phyloP scores from a whole-genome alignment of 2,113 vertebrate species.

The Corynorhinus townsendii region DNA sequence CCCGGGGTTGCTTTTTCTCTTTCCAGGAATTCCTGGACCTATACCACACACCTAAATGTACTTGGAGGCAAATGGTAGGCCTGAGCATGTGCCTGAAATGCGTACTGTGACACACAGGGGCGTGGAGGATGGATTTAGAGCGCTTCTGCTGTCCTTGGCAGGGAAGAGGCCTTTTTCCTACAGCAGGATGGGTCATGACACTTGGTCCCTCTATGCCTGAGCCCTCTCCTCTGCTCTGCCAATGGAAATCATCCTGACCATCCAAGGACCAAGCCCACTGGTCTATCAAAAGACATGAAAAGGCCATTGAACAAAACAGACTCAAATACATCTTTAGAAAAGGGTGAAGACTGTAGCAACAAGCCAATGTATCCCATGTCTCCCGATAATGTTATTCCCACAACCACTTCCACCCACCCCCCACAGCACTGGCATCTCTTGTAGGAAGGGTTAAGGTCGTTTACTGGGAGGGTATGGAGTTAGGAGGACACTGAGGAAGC shows the following conservation, averaged over 20 bases:
- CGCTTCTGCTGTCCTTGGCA: accelerated
- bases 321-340: background rate
- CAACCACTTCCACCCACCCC: background rate
- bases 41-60: background rate
- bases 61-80: background rate
- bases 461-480: background rate
- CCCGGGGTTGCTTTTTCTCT: background rate
- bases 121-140: background rate
- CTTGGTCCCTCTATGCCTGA: background rate
- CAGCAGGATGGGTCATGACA: background rate
- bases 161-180: background rate
- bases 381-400: background rate
- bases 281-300: background rate
- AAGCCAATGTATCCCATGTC: background rate
- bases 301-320: background rate
- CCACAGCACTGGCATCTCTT: background rate
- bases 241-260: background rate
- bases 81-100: background rate
- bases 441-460: background rate
- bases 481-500: background rate
- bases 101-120: background rate
- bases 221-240: background rate
- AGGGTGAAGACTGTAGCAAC: background rate
- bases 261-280: background rate
- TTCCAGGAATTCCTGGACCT: conserved; percentile 17